A percentile compares a stretch with the other conserved stretches of the same genome.
phyloP scores from a whole-genome alignment of 92 coral and sea anemone genomes.

The Zoanthus sociatus region DNA sequence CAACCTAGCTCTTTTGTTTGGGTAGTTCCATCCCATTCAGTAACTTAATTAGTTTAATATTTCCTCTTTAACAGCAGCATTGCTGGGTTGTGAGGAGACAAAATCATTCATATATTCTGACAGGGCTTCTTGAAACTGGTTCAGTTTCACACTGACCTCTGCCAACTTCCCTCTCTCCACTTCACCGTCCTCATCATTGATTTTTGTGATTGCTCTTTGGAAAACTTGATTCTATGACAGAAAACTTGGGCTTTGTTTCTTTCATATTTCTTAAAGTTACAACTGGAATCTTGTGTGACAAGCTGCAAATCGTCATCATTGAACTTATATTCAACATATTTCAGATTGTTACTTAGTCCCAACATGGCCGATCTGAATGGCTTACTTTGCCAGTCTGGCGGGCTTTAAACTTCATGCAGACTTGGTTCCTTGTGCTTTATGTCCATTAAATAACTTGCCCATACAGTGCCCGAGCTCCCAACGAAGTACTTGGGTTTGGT shows the following conservation, averaged over 20 bases:
- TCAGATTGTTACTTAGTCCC: too few species aligned
- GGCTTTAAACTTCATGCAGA: too few species aligned
- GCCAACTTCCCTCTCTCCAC: slow-evolving; percentile 41
- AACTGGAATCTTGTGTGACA: slow-evolving; percentile 38
- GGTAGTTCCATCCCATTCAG: too few species aligned
- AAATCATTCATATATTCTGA: slow-evolving; percentile 24
- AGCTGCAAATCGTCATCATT: slow-evolving; percentile 3
- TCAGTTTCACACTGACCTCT: slow-evolving; percentile 39
- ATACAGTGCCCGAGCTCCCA: slow-evolving; percentile 47
- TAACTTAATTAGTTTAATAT: too few species aligned
- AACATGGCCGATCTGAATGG: too few species aligned
- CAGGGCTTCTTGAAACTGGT: slow-evolving; percentile 36
- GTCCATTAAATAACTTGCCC: slow-evolving; percentile 21
- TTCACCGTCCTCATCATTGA: slow-evolving; percentile 42
- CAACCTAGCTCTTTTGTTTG: too few species aligned
- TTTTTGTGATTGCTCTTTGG: slow-evolving; percentile 42
- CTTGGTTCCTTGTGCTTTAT: too few species aligned
- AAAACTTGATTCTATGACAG: slow-evolving; percentile 38
- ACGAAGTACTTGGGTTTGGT: slow-evolving; percentile 48
- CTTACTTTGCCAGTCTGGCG: too few species aligned
- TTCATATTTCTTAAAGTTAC: slow-evolving; percentile 39
- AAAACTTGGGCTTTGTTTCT: slow-evolving; percentile 48
- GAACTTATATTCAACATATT: too few species aligned
- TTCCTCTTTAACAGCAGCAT: slow-evolving; percentile 20
- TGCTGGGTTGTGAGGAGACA: slow-evolving; percentile 22